Percentiles rank a stretch among this genome's conserved stretches.
phyloP scores from a whole-genome alignment of 1,140 invertebrate species.

The Grapholita molesta region DNA sequence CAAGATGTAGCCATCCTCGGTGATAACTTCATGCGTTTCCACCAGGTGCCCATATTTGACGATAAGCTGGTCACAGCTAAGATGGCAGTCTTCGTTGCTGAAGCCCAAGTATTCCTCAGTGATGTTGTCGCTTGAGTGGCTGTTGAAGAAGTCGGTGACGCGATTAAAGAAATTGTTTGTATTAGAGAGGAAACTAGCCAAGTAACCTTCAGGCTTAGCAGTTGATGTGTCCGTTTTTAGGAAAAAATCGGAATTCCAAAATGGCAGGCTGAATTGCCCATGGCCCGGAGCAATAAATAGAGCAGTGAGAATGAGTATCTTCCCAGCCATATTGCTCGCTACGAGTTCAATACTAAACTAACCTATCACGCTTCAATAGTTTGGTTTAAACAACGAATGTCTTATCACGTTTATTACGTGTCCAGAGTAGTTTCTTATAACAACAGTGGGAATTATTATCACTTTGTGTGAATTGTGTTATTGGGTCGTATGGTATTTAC shows the following conservation, averaged over 20 bases:
- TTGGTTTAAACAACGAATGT: not conserved
- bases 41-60: conserved; percentile 43
- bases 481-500: too few species aligned
- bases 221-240: not conserved
- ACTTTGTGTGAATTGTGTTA: not conserved
- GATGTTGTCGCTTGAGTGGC: conserved; percentile 22
- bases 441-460: too few species aligned
- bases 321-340: not conserved
- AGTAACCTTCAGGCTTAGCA: not conserved
- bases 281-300: not conserved
- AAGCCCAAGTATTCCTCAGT: conserved; percentile 24
- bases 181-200: conserved; percentile 21
- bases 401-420: not conserved
- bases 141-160: conserved; percentile 20
- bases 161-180: conserved; percentile 11
- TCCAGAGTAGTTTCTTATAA: too few species aligned
- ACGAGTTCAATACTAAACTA: conserved; percentile 4
- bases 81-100: conserved; percentile 32
- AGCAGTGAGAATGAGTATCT: not conserved
- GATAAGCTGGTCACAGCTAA: conserved; percentile 37
- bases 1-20: conserved; percentile 48
- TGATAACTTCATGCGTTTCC: conserved; percentile 38
- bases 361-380: not conserved
- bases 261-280: conserved; percentile 16
- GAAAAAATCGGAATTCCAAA: not conserved